Base-by-base conservation (phyloP, 2,113 vertebrate species). In the Aphelocoma coerulescens region DNA sequence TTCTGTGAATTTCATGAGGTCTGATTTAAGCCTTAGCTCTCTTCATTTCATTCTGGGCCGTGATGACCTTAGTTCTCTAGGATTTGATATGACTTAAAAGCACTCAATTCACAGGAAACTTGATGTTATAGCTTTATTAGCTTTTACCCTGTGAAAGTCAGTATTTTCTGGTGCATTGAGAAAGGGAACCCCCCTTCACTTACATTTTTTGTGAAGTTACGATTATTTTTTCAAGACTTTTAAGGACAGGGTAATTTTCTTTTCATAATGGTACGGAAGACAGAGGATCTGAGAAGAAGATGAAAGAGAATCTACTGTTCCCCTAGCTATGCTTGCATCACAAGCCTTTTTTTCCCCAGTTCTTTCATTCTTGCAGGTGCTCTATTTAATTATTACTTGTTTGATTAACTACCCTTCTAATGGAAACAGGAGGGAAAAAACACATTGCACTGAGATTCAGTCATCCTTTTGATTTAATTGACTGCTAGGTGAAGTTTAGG, bases 141-240 rank as follows among this genome's bases (percentile, higher is more conserved):
- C 16, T 71, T 87, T 88, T 81, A 30, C 6, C 14, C 37, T 52
- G 11, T 66, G 20, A 89, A 89, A 48, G 13, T 11, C 33, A 8
- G 4, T 55, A 11, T 35, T 69, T 71, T 73, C 5, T 3, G 9
- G 4, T 13, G 6, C n/a, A 54, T 10, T 89, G n/a, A 68, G 41
- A 81, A 82, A 69, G 10, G 9, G 16, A 69, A 9, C 0, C 2
- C 3, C 2, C 10, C 4, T 39, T 43, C 1, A 0, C 16, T 20
- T 57, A 20, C 0, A 0, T 17, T 75, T 44, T 73, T 86, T 76
- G 13, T 61, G 39, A 49, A 63, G 19, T 66, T 44, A 22, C 72
- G 10, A 18, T 63, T 78, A 16, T 43, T 94, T 73, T 83, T 51
- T 80, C 6, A 73, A 83, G 30, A 52, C 15, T 65, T 73, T 73